phyloP scores from a whole-genome alignment of 2,113 vertebrate genomes.

The Eulemur rufifrons region DNA sequence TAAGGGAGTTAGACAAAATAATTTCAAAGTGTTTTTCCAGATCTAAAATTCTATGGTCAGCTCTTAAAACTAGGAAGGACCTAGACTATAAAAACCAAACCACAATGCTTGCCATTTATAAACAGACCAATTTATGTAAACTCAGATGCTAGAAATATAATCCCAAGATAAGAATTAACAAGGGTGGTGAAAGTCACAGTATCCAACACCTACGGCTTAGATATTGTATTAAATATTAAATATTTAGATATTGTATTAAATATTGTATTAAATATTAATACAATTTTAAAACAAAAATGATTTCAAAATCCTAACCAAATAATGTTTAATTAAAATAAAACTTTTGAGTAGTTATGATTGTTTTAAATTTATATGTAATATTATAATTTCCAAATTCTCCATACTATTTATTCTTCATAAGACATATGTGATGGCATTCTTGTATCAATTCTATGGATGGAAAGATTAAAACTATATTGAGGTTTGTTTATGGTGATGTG shows the following conservation, averaged over 20 bases:
- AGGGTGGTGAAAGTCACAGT: not conserved
- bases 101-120: not conserved
- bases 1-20: not conserved
- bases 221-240: no score
- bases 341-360: not conserved
- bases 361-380: not conserved
- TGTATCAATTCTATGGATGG: not conserved
- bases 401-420: not conserved
- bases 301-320: not conserved
- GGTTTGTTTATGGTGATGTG: not conserved
- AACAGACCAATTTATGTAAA: not conserved
- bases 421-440: not conserved
- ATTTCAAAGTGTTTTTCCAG: not conserved
- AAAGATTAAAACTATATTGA: not conserved
- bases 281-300: not conserved
- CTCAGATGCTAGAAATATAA: not conserved
- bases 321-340: not conserved
- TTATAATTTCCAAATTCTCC: constrained; percentile 8
- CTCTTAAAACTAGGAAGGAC: not conserved
- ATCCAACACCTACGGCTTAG: no score
- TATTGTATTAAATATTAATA: no score
- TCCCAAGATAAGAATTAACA: not conserved
- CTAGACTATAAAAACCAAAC: not conserved
- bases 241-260: no score
- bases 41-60: not conserved